Percentiles rank a stretch among this genome's conserved stretches.
These are phyloP conservation scores for Cantharis nigra DNA, from an alignment of 2,888 invertebrate species.

Conservation along the genomic window DNA sequence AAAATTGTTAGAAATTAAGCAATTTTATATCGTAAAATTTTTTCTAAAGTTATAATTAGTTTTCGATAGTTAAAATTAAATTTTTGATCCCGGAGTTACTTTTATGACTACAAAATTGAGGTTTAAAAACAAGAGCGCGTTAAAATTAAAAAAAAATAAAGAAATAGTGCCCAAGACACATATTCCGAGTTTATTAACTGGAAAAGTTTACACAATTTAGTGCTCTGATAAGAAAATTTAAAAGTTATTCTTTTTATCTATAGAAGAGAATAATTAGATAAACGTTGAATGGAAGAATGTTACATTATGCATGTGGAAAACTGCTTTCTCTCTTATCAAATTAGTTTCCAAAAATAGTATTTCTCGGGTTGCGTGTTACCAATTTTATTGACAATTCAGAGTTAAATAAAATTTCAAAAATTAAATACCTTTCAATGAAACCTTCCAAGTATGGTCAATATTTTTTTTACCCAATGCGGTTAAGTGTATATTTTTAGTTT, in stretches of 20 bases:
- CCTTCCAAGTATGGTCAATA: neutral
- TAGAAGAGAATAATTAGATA: neutral
- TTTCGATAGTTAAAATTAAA: neutral
- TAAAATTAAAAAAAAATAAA: neutral
- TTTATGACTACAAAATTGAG: neutral
- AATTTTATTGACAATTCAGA: neutral
- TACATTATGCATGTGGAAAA: neutral
- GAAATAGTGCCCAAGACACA: neutral
- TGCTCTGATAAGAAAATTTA: slow-evolving; percentile 18
- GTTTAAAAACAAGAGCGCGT: neutral
- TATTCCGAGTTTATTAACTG: slow-evolving; percentile 5
- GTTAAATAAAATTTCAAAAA: neutral
- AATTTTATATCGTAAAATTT: neutral
- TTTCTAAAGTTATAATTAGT: neutral
- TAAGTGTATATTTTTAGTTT: neutral
- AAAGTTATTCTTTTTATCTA: slow-evolving; percentile 8
- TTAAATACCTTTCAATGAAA: neutral
- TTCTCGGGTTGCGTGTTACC: neutral
- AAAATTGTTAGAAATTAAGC: neutral
- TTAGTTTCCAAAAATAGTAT: neutral
- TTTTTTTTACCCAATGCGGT: neutral
- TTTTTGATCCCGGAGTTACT: neutral
- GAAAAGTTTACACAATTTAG: slow-evolving; percentile 21
- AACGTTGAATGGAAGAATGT: neutral
- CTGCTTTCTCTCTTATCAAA: neutral